phyloP scores from a whole-genome alignment of 2,888 invertebrate species.

The Sepioteuthis lessoniana region DNA sequence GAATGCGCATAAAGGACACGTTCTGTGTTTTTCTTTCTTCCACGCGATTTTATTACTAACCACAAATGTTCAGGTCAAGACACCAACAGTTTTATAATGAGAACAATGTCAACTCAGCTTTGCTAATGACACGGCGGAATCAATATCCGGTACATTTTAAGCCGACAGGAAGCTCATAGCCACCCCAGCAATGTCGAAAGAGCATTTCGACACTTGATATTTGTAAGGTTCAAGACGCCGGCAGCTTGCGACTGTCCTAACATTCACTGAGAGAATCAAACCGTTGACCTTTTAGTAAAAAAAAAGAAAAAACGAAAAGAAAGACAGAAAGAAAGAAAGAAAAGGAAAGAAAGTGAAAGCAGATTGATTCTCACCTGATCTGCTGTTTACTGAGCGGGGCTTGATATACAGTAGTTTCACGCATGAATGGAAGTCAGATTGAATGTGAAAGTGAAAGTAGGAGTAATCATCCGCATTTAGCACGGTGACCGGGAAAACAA shows the following conservation, averaged over 20 bases:
- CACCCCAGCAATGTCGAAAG: neutral
- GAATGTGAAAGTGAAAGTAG: neutral
- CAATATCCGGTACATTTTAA: neutral
- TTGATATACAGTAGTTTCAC: neutral
- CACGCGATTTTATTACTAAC: neutral
- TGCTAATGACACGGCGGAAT: neutral
- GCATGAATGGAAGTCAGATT: neutral
- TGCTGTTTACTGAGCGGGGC: neutral
- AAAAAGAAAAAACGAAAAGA: neutral
- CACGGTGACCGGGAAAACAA: neutral
- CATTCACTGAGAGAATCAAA: neutral
- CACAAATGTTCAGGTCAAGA: neutral
- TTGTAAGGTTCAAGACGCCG: constrained; percentile 23
- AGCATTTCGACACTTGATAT: constrained; percentile 18
- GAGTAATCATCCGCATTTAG: constrained; percentile 33
- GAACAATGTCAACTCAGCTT: neutral
- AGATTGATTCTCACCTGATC: neutral
- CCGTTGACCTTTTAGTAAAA: neutral
- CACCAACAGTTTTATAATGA: neutral
- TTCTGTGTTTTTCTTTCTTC: neutral
- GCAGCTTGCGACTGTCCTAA: neutral
- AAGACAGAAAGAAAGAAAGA: neutral
- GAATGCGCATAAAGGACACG: too few species aligned
- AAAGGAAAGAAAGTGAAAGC: neutral
- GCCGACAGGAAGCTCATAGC: neutral